Evolutionary conservation across 2,113 vertebrate genomes (phyloP).

Genomic region (Actinemys pallida): DNA sequence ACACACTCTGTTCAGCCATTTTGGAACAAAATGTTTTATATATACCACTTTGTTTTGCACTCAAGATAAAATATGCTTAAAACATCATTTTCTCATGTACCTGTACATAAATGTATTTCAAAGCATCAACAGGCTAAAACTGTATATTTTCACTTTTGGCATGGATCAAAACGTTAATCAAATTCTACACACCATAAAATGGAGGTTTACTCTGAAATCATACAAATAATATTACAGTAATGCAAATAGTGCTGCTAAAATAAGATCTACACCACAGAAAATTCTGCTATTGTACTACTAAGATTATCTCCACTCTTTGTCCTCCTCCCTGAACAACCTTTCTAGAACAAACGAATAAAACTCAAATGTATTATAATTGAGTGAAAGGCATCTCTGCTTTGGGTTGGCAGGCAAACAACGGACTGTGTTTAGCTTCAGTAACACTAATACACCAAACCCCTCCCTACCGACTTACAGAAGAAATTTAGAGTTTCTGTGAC

Average conservation of each 20-base stretch:
- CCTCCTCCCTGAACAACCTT: neutral
- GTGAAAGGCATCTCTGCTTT: neutral
- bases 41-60: neutral
- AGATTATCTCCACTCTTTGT: neutral
- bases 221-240: neutral
- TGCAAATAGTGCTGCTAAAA: neutral
- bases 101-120: neutral
- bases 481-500: neutral
- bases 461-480: neutral
- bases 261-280: neutral
- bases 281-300: neutral
- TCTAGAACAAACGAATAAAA: neutral
- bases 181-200: neutral
- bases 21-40: neutral
- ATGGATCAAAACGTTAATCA: neutral
- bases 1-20: neutral
- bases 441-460: neutral
- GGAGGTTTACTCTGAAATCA: neutral
- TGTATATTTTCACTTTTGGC: neutral
- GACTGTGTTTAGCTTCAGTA: neutral
- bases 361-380: neutral
- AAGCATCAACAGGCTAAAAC: neutral
- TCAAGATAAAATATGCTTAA: neutral
- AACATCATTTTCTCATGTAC: neutral
- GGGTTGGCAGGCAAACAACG: neutral